Base-by-base conservation (phyloP, 2,888 invertebrate species). In the Prenolepis imparis region DNA sequence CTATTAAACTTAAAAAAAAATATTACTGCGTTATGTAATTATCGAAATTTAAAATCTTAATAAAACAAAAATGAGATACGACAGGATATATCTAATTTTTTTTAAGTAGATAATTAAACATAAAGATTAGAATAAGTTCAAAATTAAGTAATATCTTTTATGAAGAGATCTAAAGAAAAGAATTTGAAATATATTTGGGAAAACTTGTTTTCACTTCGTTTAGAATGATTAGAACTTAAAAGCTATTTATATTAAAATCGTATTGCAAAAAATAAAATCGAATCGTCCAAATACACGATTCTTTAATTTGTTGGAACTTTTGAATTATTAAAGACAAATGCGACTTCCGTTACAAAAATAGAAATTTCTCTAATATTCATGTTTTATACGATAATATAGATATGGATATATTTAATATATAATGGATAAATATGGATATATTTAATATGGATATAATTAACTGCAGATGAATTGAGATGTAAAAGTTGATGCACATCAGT, bases 401-500 rank as follows among this genome's bases (percentile, higher is more conserved):
- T 1, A 3, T 21, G 1, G 15, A 18, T n/a, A n/a, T n/a, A n/a
- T n/a, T n/a, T n/a, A n/a, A n/a, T n/a, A n/a, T n/a, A n/a, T n/a
- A n/a, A n/a, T n/a, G n/a, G n/a, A n/a, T n/a, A n/a, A n/a, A n/a
- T n/a, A n/a, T n/a, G n/a, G n/a, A n/a, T n/a, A n/a, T n/a, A n/a
- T n/a, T n/a, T n/a, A n/a, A n/a, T n/a, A n/a, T n/a, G n/a, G n/a
- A n/a, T 70, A 44, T 36, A 44, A 70, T 44, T 80, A 59, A 59
- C 32, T 70, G 12, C 4, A 44, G 24, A 36, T 72, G 59, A 59
- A 73, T 44, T 59, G 21, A 72, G 73, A 59, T 44, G 57, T 12
- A 80, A 80, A 80, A 59, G 78, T 80, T 59, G 24, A 59, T 59
- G 44, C 12, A 52, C 72, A 73, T 59, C 68, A 41, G 64, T 64